phyloP scores from a whole-genome alignment of 2,888 invertebrate genomes.

The Diadromus collaris region DNA sequence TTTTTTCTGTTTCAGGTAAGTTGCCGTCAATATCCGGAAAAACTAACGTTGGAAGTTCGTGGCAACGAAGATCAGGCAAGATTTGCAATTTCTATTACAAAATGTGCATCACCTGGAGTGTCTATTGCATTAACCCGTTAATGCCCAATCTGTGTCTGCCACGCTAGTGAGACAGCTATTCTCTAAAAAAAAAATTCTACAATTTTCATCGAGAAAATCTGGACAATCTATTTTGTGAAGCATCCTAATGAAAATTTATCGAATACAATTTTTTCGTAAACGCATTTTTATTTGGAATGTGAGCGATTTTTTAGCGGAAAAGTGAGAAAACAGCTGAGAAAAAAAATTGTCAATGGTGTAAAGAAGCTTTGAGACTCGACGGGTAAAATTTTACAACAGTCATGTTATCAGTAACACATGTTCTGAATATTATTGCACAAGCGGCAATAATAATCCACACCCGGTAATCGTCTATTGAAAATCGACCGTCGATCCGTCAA shows the following conservation, averaged over 20 bases:
- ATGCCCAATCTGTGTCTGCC: no score
- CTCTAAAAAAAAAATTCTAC: background rate
- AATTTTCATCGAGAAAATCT: no score
- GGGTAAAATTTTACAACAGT: background rate
- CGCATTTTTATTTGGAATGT: background rate
- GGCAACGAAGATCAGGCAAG: slow-evolving; percentile 1
- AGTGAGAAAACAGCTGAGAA: background rate
- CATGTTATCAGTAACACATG: background rate
- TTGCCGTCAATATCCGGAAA: slow-evolving; percentile 9
- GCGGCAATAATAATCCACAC: background rate
- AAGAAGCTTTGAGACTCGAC: background rate
- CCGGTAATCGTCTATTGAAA: background rate
- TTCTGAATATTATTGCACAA: background rate
- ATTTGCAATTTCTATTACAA: background rate
- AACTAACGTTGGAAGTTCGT: background rate
- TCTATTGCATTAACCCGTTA: background rate
- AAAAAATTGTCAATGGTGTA: background rate
- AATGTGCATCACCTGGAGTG: background rate
- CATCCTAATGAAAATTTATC: no score
- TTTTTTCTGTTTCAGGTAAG: slow-evolving; percentile 69
- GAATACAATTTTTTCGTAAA: background rate
- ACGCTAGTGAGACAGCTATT: no score
- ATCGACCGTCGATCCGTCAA: background rate
- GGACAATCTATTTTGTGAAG: no score
- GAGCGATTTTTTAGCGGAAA: background rate